Evolutionary conservation across 2,797 vertebrate genomes (phyloP).

Genomic region (Labeo calbasu): DNA sequence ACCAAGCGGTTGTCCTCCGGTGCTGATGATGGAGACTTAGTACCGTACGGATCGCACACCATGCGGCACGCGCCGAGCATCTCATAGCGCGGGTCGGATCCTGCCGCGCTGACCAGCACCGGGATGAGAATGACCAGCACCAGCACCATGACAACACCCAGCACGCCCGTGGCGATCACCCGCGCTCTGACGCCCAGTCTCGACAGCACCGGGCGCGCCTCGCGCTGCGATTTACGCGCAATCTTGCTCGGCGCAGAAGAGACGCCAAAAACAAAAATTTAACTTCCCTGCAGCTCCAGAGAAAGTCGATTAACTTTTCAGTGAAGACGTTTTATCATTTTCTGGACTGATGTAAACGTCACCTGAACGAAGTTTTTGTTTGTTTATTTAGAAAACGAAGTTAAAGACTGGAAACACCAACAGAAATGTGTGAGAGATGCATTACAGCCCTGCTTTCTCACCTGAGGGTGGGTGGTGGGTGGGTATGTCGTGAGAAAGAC

Average conservation of each 20-base stretch:
- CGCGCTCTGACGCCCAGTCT: constrained; percentile 91
- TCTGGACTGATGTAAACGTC: background rate
- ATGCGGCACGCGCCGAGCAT: constrained; percentile 97
- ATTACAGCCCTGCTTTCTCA: constrained; percentile 30
- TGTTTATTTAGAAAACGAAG: background rate
- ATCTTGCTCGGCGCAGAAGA: constrained; percentile 73
- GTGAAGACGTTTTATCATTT: background rate
- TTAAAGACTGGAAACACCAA: background rate
- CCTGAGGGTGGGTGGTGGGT: constrained; percentile 24
- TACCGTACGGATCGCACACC: constrained; percentile 95
- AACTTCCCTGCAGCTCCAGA: background rate
- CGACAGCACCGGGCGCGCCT: constrained; percentile 89
- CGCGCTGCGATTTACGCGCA: constrained; percentile 90
- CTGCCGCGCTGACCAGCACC: constrained; percentile 94
- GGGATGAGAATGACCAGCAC: constrained; percentile 96
- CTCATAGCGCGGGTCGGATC: constrained; percentile 91
- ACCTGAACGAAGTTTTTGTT: background rate
- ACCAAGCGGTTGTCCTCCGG: constrained; percentile 74
- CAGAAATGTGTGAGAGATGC: background rate
- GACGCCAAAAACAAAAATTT: background rate
- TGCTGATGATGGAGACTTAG: constrained; percentile 72
- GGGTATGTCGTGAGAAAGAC: background rate
- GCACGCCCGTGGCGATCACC: constrained; percentile 93
- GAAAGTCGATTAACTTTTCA: background rate
- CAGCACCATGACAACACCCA: constrained; percentile 95